Percentiles rank a stretch among this genome's conserved stretches.
Conservation (phyloP, 1,140 invertebrate species). For the Heliconius himera region DNA sequence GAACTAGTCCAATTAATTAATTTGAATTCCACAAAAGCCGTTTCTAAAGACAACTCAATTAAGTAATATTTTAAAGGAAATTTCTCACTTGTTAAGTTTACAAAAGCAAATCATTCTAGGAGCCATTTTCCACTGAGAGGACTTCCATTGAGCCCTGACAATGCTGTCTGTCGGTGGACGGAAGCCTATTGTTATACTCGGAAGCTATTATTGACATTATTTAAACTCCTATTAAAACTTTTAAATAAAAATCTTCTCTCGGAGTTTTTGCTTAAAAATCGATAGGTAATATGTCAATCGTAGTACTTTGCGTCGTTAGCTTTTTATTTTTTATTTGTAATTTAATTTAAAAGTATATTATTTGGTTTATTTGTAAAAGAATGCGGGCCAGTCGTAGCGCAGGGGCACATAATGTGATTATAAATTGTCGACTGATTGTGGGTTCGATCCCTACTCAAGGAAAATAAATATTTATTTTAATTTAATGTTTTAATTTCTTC, state of each 20-base stretch:
- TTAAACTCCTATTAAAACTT: slow-evolving; percentile 53
- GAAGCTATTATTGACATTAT: slow-evolving; percentile 60
- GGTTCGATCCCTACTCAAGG: no score
- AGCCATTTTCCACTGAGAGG: slow-evolving; percentile 53
- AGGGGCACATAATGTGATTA: no score
- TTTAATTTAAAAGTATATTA: background rate
- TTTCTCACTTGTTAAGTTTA: slow-evolving; percentile 52
- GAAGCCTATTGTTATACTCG: slow-evolving; percentile 55
- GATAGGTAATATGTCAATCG: slow-evolving; percentile 30
- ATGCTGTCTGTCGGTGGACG: slow-evolving; percentile 52
- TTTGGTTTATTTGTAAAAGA: no score
- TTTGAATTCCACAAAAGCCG: slow-evolving; percentile 2
- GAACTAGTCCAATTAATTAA: background rate
- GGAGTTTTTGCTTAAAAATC: slow-evolving; percentile 35
- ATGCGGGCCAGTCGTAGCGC: no score
- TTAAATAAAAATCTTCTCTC: slow-evolving; percentile 40
- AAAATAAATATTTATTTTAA: no score
- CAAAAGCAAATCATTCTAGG: slow-evolving; percentile 56
- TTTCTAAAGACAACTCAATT: slow-evolving; percentile 33
- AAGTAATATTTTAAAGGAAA: slow-evolving; percentile 48
- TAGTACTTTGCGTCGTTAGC: slow-evolving; percentile 8
- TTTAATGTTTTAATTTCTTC: no score
- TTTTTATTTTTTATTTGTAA: background rate
- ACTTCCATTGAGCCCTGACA: slow-evolving; percentile 51
- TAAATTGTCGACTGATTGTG: no score